Conservation (phyloP, 2,113 vertebrate genomes). For the Sturnus vulgaris region DNA sequence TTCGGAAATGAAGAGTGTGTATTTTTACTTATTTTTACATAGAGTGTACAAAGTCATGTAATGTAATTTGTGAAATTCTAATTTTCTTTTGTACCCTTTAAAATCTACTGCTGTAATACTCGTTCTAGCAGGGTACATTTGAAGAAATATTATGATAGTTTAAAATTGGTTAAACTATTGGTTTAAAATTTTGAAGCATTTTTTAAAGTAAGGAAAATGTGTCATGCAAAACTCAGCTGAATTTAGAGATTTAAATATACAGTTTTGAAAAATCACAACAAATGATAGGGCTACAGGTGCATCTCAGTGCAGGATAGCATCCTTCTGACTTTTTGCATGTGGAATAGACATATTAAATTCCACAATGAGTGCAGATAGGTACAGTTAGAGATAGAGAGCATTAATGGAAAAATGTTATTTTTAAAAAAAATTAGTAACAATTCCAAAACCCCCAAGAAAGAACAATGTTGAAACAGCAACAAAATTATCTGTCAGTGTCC, state of each 20-base stretch:
- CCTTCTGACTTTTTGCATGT: neutral
- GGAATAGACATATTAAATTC: neutral
- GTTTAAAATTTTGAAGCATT: neutral
- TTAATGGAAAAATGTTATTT: neutral
- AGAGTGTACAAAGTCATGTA: neutral
- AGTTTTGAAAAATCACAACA: neutral
- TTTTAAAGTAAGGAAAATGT: neutral
- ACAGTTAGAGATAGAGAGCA: neutral
- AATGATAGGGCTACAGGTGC: neutral
- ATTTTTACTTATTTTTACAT: neutral
- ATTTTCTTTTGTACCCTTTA: neutral
- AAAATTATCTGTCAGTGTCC: neutral
- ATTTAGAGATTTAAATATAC: neutral
- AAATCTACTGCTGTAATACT: neutral
- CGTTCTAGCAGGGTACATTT: neutral
- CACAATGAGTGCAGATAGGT: neutral
- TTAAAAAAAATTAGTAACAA: neutral
- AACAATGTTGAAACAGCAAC: neutral
- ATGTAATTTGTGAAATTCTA: neutral
- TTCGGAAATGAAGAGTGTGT: conserved; percentile 77
- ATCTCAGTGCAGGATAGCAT: neutral
- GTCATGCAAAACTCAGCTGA: neutral
- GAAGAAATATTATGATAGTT: neutral
- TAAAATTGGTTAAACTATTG: neutral
- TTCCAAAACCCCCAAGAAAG: neutral